phyloP scores from a whole-genome alignment of 37 sponge, comb jelly and placozoan genomes.

The Ianthella basta region DNA sequence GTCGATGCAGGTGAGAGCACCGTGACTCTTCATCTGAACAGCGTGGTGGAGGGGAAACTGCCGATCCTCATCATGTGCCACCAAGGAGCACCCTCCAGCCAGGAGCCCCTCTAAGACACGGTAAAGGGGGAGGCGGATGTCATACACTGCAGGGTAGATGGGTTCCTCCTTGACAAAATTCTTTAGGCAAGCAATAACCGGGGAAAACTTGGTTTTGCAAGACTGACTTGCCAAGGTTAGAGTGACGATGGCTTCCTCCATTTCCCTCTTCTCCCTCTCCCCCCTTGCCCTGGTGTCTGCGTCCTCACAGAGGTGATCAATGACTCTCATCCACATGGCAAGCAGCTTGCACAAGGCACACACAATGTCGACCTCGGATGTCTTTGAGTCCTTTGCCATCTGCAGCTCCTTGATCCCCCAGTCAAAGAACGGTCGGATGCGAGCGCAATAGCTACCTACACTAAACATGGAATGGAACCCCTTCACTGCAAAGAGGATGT shows the following conservation, averaged over 20 bases:
- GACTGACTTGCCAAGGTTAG: conserved; percentile 26
- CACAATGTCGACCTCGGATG: conserved; percentile 61
- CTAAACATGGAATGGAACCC: conserved; percentile 73
- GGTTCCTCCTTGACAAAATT: conserved; percentile 46
- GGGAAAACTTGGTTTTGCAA: conserved; percentile 3
- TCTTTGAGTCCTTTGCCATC: conserved; percentile 74
- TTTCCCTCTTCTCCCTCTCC: conserved; percentile 17
- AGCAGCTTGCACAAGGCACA: conserved; percentile 64
- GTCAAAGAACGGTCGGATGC: conserved; percentile 58
- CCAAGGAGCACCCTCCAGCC: conserved; percentile 46
- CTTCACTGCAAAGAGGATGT: conserved; percentile 68
- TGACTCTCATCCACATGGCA: conserved; percentile 60
- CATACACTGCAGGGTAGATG: conserved; percentile 41
- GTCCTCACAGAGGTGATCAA: conserved; percentile 22
- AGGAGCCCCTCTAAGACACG: conserved; percentile 42
- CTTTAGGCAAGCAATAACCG: conserved; percentile 64
- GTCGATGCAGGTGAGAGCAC: conserved; percentile 44
- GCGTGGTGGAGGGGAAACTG: conserved; percentile 82
- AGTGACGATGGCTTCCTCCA: conserved; percentile 20
- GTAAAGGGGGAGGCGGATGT: conserved; percentile 54
- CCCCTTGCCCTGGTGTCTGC: neutral
- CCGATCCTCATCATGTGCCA: conserved; percentile 52
- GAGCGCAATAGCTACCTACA: conserved; percentile 45
- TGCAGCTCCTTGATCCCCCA: conserved; percentile 81
- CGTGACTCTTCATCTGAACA: conserved; percentile 50